Base-by-base conservation (phyloP, 2,113 vertebrate genomes). In the Hydropotes inermis region DNA sequence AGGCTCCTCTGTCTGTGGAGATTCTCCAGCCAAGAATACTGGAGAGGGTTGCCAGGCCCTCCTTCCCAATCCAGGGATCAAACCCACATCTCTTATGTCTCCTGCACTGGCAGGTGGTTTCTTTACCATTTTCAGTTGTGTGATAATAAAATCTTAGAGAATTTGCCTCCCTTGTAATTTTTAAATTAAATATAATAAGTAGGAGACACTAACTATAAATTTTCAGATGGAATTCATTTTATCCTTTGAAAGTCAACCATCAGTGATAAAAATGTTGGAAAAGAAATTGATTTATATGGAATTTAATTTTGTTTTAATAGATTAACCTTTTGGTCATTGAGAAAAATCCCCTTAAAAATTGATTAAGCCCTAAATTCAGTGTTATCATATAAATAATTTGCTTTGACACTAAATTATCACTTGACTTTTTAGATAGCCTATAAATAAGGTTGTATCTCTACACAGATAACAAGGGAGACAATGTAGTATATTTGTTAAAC, bases 91-190 rank as follows among this genome's bases (percentile, higher is more conserved):
- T 70, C n/a, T 70, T 23, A 39, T 1, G 4, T 70, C 67, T 70
- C 19, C n/a, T 70, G 19, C n/a, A 6, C 67, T 39, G 19, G 19
- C 10, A 70, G 5, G 3, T 39, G 67, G 10, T n/a, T 70, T 70
- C 4, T 70, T 70, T 70, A 36, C 5, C 43, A 67, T 92, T 97
- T 89, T 95, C 47, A 89, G 33, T 8, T 78, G 30, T 5, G 0
- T 87, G n/a, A 89, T 86, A 78, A 86, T 58, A 79, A 95, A 94
- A 89, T 47, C 19, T 89, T 86, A n/a, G 82, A 76, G 45, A 52
- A 30, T 54, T 67, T 17, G 47, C 14, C 33, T 85, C 7, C 14
- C 12, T 50, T 78, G 1, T 89, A 82, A 97, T 93, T 92, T 89
- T 82, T 21, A 61, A 95, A 88, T 79, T 52, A 96, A 92, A 84